Base-by-base conservation (phyloP, 2,113 vertebrate species). In the Poeciliopsis turrubarensis region DNA sequence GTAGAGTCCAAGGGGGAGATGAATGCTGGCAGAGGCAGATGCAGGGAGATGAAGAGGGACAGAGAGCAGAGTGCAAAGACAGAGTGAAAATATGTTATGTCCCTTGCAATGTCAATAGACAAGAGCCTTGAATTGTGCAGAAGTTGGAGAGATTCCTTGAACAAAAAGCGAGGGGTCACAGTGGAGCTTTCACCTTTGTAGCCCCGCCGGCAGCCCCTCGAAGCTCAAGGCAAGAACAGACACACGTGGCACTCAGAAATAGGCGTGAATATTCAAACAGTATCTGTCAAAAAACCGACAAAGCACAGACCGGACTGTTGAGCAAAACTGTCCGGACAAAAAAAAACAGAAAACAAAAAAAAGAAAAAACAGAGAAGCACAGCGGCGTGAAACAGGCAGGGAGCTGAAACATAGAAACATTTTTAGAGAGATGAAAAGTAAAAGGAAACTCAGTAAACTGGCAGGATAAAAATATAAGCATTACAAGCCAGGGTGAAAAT, bases 1-100 rank as follows among this genome's bases (percentile, higher is more conserved):
- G 86, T 88, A 88, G 89, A 88, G 85, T 87, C 90, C 75, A 34
- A 84, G 81, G 87, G 84, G 76, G 74, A 81, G 72, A 75, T 44
- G 60, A 78, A 81, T 39, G 86, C 65, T 84, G 84, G 89, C 73
- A 78, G 84, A 85, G 78, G 68, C 70, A 76, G 39, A 81, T 44
- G 81, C 76, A 81, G 65, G 63, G 71, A 82, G 84, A 89, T 86
- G 79, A 87, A 86, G 83, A 85, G 80, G 81, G 75, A 89, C 19
- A 27, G 60, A 83, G 60, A 72, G 63, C 10, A 66, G n/a, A 79
- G 37, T 78, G 73, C 65, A 81, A 61, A 83, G 60, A 70, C 39
- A 71, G 64, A 68, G 41, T 77, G 60, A 80, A 84, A 89, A 82
- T 63, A 66, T 81, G 78, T 77, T 82, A 87, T 84, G 82, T 77